Percentiles rank a stretch among this genome's conserved stretches.
Conservation (phyloP, 2,113 vertebrate genomes). For the Dasyurus viverrinus region DNA sequence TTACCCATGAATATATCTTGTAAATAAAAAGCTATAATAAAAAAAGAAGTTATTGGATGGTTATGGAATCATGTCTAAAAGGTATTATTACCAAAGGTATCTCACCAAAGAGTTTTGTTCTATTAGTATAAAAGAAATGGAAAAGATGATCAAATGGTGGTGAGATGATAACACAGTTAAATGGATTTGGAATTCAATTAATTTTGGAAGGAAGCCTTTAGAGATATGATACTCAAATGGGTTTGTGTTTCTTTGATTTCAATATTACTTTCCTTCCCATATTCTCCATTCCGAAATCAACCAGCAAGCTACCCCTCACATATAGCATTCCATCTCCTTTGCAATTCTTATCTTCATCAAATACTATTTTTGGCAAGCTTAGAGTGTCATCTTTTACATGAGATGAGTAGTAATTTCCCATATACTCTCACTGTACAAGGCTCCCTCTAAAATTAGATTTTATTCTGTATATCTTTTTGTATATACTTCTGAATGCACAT, state of each 20-base stretch:
- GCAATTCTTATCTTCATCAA: background rate
- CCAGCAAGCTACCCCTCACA: background rate
- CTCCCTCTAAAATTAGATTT: no score
- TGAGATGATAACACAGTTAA: background rate
- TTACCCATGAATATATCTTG: no score
- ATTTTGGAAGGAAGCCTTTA: background rate
- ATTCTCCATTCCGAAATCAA: background rate
- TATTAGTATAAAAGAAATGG: no score
- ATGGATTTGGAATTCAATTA: background rate
- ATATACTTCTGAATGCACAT: no score
- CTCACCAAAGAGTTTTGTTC: background rate
- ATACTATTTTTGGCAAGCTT: fast-evolving
- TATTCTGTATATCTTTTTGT: no score
- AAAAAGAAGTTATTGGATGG: no score
- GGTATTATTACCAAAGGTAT: background rate
- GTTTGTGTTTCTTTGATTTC: background rate
- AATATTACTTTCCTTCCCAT: background rate
- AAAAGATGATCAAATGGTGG: background rate
- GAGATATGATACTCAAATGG: background rate
- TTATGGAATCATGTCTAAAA: no score
- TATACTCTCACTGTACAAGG: no score
- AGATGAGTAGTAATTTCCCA: no score
- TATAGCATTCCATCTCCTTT: background rate
- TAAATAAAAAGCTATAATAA: no score
- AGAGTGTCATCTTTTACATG: background rate